Conservation (phyloP, 1,140 invertebrate genomes). For the Ctenoplectra terminalis region DNA sequence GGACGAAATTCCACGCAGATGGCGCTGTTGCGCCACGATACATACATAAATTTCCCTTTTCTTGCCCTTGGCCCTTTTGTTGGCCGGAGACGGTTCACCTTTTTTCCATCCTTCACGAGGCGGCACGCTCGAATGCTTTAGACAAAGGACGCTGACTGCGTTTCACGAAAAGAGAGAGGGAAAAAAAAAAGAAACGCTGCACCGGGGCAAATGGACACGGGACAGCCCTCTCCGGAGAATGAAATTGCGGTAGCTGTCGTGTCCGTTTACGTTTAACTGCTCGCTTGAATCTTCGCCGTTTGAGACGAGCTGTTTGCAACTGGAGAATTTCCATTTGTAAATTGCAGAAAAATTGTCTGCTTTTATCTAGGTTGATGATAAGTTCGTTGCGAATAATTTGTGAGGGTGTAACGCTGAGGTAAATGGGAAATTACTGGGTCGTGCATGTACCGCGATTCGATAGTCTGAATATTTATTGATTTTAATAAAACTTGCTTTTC, state of each 20-base stretch:
- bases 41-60: conserved; percentile 70
- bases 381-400: no score
- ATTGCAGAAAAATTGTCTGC: neutral
- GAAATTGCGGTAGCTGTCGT: conserved; percentile 47
- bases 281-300: conserved; percentile 21
- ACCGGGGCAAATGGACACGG: conserved; percentile 32
- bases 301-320: neutral
- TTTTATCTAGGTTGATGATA: no score
- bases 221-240: conserved; percentile 12
- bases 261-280: conserved; percentile 44
- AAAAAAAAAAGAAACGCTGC: neutral
- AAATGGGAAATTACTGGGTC: no score
- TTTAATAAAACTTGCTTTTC: no score
- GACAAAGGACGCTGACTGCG: conserved; percentile 53
- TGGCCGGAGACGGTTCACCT: conserved; percentile 28
- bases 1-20: conserved; percentile 68
- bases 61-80: conserved; percentile 56
- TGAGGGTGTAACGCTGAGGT: no score
- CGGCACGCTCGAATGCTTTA: conserved; percentile 50
- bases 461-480: no score
- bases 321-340: neutral
- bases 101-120: conserved; percentile 28
- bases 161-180: neutral
- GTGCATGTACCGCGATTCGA: no score
- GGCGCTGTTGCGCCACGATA: conserved; percentile 57